Conservation (phyloP, 2,113 vertebrate species). For the Ceyx margarethae region DNA sequence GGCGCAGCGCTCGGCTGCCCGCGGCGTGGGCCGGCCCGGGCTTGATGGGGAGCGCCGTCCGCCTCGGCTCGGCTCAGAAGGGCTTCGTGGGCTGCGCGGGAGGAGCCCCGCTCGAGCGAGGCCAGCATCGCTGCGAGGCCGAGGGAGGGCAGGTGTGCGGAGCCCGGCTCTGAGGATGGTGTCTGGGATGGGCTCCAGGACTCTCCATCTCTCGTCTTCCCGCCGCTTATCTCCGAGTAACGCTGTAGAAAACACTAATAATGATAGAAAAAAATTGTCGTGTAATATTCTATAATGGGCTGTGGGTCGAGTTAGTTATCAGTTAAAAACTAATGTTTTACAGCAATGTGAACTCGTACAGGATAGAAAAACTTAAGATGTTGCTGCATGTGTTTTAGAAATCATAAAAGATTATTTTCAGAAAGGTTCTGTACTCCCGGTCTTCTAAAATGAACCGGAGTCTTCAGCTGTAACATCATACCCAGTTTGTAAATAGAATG, state of each 20-base stretch:
- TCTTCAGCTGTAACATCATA: accelerated
- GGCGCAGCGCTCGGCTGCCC: not conserved
- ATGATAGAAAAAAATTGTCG: not conserved
- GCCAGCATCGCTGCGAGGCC: not conserved
- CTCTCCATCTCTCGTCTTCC: accelerated
- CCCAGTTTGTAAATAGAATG: accelerated
- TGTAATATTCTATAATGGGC: not conserved
- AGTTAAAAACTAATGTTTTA: not conserved
- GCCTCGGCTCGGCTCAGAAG: too few species aligned
- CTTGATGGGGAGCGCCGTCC: not conserved
- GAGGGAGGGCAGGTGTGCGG: not conserved
- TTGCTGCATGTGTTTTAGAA: accelerated
- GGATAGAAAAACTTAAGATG: not conserved
- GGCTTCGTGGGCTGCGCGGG: not conserved
- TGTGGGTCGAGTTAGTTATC: not conserved
- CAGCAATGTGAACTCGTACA: not conserved
- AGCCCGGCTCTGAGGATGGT: too few species aligned
- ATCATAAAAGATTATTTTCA: accelerated
- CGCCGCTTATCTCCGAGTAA: not conserved
- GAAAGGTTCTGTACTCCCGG: accelerated
- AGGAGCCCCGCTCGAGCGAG: accelerated
- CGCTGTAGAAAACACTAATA: accelerated
- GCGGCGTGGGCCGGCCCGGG: not conserved
- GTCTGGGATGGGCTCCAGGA: not conserved
- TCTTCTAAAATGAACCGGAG: accelerated